Evolutionary conservation across 2,113 vertebrate genomes (phyloP).

Genomic region (Callionymus lyra): DNA sequence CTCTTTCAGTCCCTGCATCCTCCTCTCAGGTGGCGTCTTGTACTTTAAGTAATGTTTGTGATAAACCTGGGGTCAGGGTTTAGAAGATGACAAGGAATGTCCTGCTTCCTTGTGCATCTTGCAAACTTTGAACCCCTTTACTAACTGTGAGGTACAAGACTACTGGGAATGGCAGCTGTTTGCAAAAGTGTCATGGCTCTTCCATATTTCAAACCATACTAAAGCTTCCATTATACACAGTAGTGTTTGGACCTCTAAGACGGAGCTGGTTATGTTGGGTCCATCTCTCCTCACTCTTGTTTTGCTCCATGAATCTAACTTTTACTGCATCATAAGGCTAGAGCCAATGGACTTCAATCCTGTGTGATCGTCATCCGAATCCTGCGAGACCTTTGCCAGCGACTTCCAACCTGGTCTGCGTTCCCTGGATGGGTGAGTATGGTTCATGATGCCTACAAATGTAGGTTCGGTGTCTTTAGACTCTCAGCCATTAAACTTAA

Average conservation of each 20-base stretch:
- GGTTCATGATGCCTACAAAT: not conserved
- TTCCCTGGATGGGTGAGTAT: constrained; percentile 95
- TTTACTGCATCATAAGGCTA: constrained; percentile 91
- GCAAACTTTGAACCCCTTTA: constrained; percentile 86
- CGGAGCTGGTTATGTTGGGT: constrained; percentile 56
- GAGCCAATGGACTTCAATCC: constrained; percentile 97
- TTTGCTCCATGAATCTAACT: constrained; percentile 72
- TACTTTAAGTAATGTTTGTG: constrained; percentile 64
- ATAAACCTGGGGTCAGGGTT: constrained; percentile 76
- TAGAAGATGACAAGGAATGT: constrained; percentile 81
- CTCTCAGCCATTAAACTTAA: too few species aligned
- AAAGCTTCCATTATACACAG: constrained; percentile 94
- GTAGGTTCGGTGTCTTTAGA: too few species aligned
- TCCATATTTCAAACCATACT: constrained; percentile 41
- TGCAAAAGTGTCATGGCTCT: constrained; percentile 39
- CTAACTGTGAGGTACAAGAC: constrained; percentile 92
- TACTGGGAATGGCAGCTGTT: constrained; percentile 94
- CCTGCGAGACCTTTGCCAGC: constrained; percentile 92
- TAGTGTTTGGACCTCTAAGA: constrained; percentile 85
- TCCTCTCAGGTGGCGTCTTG: constrained; percentile 70
- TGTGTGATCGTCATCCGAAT: constrained; percentile 98
- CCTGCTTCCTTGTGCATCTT: constrained; percentile 83
- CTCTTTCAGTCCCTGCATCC: constrained; percentile 86
- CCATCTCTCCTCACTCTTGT: constrained; percentile 32
- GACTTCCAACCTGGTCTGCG: constrained; percentile 92